phyloP scores from a whole-genome alignment of 2,797 vertebrate genomes.

The Urosaurus nigricauda region DNA sequence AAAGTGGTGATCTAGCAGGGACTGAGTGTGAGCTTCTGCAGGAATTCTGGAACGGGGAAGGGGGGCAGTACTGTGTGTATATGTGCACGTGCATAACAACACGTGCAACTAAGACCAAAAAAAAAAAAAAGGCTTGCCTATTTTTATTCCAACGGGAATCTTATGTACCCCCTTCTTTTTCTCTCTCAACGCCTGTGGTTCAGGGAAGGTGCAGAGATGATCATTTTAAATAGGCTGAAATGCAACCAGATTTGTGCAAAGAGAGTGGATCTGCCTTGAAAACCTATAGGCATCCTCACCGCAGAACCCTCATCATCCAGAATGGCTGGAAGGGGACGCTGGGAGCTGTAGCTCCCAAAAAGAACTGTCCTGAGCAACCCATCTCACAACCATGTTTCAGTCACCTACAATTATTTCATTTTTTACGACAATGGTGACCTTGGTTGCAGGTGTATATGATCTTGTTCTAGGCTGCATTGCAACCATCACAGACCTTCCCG shows the following conservation, averaged over 20 bases:
- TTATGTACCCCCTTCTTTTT: neutral
- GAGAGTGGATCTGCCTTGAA: neutral
- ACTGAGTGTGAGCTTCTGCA: neutral
- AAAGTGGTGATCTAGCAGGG: too few species aligned
- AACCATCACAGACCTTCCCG: too few species aligned
- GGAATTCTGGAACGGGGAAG: neutral
- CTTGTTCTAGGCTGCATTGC: too few species aligned
- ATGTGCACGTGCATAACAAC: neutral
- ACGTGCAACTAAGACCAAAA: neutral
- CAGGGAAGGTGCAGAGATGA: neutral
- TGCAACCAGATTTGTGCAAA: neutral
- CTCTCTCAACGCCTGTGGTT: neutral
- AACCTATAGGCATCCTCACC: neutral
- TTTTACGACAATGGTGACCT: too few species aligned
- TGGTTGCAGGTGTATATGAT: too few species aligned
- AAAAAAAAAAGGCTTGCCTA: neutral
- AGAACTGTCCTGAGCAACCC: too few species aligned
- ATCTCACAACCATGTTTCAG: too few species aligned
- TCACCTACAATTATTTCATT: too few species aligned
- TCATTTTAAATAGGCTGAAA: neutral
- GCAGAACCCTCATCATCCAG: too few species aligned
- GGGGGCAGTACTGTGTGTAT: neutral
- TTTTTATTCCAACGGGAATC: neutral
- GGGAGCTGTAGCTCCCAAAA: too few species aligned
- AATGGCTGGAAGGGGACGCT: too few species aligned